Conservation (phyloP, 2,113 vertebrate genomes). For the Neodon shergylaensis region DNA sequence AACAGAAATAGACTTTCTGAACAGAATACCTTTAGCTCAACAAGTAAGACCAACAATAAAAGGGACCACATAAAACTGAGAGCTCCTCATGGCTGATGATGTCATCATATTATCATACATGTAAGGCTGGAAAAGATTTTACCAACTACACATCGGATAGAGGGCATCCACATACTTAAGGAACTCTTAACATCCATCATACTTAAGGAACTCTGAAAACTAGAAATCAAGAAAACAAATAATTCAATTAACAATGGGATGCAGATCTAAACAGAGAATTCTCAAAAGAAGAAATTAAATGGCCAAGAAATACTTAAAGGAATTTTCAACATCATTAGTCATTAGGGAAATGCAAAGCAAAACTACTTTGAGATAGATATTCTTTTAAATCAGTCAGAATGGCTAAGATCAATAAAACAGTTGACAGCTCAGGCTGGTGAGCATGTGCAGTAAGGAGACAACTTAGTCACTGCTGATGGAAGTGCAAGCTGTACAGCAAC, state of each 20-base stretch:
- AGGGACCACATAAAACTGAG: neutral
- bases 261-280: neutral
- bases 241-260: neutral
- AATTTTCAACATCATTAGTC: neutral
- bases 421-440: neutral
- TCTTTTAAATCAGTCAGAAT: neutral
- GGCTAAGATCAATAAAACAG: neutral
- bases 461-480: neutral
- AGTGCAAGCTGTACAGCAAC: neutral
- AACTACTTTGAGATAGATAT: neutral
- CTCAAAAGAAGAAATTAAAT: neutral
- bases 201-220: neutral
- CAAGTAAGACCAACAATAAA: neutral
- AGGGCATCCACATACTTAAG: neutral
- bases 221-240: neutral
- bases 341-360: neutral
- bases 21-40: neutral
- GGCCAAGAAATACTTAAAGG: neutral
- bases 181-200: neutral
- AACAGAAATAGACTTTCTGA: neutral
- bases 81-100: neutral
- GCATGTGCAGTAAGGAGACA: neutral
- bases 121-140: neutral
- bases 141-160: neutral
- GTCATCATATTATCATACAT: neutral